Conservation (phyloP, 2,888 invertebrate genomes). For the Leucoma salicis region DNA sequence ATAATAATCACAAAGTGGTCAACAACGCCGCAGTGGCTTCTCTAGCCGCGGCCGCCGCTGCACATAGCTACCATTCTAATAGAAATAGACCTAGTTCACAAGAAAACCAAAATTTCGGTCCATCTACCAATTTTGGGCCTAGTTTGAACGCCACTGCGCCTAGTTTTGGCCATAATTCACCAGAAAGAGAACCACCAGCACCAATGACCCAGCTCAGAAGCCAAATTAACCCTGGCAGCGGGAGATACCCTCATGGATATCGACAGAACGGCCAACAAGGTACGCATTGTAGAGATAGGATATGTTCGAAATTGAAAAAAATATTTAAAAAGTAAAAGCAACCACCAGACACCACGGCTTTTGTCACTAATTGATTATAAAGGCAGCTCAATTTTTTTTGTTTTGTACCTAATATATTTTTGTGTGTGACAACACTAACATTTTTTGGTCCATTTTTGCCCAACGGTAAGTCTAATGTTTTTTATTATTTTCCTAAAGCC, state of each 20-base stretch:
- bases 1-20: conserved; percentile 78
- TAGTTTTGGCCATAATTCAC: conserved; percentile 66
- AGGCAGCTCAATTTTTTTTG: conserved; percentile 70
- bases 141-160: conserved; percentile 70
- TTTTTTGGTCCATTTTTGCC: conserved; percentile 28
- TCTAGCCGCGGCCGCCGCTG: conserved; percentile 75
- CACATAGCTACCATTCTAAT: conserved; percentile 74
- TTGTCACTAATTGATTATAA: conserved; percentile 72
- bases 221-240: conserved; percentile 70
- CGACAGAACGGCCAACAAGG: conserved; percentile 77
- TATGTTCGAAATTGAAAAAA: conserved; percentile 43
- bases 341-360: conserved; percentile 75
- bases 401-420: conserved; percentile 43
- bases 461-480: conserved; percentile 64
- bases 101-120: conserved; percentile 67
- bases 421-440: conserved; percentile 61
- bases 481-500: conserved; percentile 34
- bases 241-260: conserved; percentile 72
- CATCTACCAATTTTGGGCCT: conserved; percentile 67
- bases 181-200: conserved; percentile 68
- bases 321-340: conserved; percentile 20
- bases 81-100: conserved; percentile 74
- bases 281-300: conserved; percentile 74
- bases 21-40: conserved; percentile 79
- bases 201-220: conserved; percentile 76